Base-by-base conservation (phyloP, 2,797 vertebrate genomes). In the Alcedo quadribrachys region DNA sequence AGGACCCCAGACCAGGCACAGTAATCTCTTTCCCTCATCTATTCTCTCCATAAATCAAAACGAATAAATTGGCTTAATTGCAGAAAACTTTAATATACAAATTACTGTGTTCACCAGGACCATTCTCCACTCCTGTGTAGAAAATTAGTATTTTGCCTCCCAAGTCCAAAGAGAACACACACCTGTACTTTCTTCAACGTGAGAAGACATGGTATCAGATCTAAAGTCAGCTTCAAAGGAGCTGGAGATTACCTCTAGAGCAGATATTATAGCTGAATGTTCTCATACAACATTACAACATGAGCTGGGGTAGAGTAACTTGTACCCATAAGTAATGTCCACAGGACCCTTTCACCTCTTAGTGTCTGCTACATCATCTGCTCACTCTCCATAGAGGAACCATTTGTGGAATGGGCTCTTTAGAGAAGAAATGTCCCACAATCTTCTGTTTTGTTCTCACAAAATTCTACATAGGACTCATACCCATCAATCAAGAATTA, bases 231-330 rank as follows among this genome's bases (percentile, higher is more conserved):
- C 28, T 79, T 79, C 62, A 81, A 55, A 85, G 43, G 20, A 86
- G 21, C 15, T 58, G 25, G 11, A 76, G 15, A 51, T 30, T n/a
- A 45, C 20, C 20, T 30, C 32, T 43, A 24, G 33, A 80, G 33
- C 11, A 75, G 50, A 37, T 1, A 3, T n/a, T 53, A 57, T 10
- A 40, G 60, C 10, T 76, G 18, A 42, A 40, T 20, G 7, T 17
- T 75, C 48, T 81, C 22, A 28, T 12, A 46, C 16, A 42, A 13
- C 0, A 0, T 37, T 12, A 46, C 16, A 42, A 13, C 0, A 0
- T 37, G 42, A 76, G 25, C 8, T 55, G 32, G 28, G 24, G 13
- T 48, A 45, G 16, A 67, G 18, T 9, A 74, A 51, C 3, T 24
- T 73, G 28, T 57, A 45, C 32, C 16, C 32, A 12, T 27, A 6